A percentile compares a stretch with the other conserved stretches of the same genome.
These are phyloP conservation scores for Sterna hirundo DNA, from an alignment of 2,113 vertebrate genomes.

Conservation along the genomic window DNA sequence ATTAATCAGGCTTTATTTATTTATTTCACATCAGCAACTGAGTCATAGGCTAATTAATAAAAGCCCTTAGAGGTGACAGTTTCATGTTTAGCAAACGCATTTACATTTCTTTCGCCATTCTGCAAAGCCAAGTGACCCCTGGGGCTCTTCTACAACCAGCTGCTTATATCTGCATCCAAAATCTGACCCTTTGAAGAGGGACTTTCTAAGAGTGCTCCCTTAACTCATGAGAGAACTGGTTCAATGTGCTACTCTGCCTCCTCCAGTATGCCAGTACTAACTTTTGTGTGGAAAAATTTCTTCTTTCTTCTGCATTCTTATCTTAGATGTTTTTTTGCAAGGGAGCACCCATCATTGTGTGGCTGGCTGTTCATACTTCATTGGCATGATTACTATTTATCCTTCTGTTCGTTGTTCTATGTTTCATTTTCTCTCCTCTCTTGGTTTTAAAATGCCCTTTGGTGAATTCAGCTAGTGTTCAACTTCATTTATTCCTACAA, in stretches of 20 bases:
- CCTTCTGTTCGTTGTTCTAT: neutral
- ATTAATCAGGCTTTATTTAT: neutral
- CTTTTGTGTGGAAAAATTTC: neutral
- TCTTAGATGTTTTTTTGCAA: neutral
- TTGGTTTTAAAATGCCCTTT: neutral
- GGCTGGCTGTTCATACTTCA: neutral
- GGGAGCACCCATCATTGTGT: neutral
- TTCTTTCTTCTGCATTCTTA: neutral
- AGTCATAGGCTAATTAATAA: neutral
- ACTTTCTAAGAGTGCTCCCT: neutral
- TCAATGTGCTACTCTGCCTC: neutral
- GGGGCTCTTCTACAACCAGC: neutral
- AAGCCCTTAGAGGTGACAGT: neutral
- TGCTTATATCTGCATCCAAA: neutral
- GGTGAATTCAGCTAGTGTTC: neutral
- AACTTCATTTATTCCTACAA: neutral
- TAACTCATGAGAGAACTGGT: neutral
- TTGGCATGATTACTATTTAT: neutral
- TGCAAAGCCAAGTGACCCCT: neutral
- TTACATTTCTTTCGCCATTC: neutral
- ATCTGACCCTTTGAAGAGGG: neutral
- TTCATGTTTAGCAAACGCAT: neutral
- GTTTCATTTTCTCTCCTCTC: neutral
- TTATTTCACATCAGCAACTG: neutral
- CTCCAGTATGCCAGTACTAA: neutral